These are phyloP conservation scores for Apeira syringaria DNA, from an alignment of 2,888 invertebrate genomes.

Conservation along the genomic window DNA sequence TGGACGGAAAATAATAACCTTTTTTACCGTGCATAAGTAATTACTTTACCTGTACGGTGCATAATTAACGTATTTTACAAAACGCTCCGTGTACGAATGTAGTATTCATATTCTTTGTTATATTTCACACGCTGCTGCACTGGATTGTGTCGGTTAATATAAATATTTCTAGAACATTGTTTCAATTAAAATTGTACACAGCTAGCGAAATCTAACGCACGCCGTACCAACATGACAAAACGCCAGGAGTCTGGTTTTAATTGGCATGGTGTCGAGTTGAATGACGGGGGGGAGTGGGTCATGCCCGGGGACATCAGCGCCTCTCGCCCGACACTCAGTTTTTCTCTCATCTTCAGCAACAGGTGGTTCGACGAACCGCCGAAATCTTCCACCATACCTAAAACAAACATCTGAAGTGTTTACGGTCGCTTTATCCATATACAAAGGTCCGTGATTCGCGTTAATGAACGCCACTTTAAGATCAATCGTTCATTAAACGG, in stretches of 20 bases:
- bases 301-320: slow-evolving; percentile 26
- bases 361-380: slow-evolving; percentile 58
- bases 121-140: slow-evolving; percentile 20
- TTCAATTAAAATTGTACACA: slow-evolving; percentile 49
- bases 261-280: slow-evolving; percentile 63
- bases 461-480: slow-evolving; percentile 69
- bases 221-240: slow-evolving; percentile 49
- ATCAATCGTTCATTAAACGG: slow-evolving; percentile 78
- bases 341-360: slow-evolving; percentile 72
- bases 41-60: slow-evolving; percentile 15
- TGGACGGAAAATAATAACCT: slow-evolving; percentile 18
- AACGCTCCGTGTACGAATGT: no score
- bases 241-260: slow-evolving; percentile 69
- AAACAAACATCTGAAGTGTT: slow-evolving; percentile 33
- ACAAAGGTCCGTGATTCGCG: slow-evolving; percentile 50
- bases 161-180: slow-evolving; percentile 43
- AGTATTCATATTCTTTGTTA: slow-evolving; percentile 3
- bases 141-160: slow-evolving; percentile 38
- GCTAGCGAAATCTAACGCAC: slow-evolving; percentile 48
- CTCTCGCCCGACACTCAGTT: slow-evolving; percentile 54
- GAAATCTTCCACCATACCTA: slow-evolving; percentile 38
- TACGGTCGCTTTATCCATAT: slow-evolving; percentile 28
- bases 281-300: slow-evolving; percentile 34
- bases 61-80: slow-evolving; percentile 22
- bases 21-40: slow-evolving; percentile 25